A percentile compares a stretch with the other conserved stretches of the same genome.
These are phyloP conservation scores for Pomacea canaliculata DNA, from an alignment of 2,888 invertebrate species.

Conservation along the genomic window DNA sequence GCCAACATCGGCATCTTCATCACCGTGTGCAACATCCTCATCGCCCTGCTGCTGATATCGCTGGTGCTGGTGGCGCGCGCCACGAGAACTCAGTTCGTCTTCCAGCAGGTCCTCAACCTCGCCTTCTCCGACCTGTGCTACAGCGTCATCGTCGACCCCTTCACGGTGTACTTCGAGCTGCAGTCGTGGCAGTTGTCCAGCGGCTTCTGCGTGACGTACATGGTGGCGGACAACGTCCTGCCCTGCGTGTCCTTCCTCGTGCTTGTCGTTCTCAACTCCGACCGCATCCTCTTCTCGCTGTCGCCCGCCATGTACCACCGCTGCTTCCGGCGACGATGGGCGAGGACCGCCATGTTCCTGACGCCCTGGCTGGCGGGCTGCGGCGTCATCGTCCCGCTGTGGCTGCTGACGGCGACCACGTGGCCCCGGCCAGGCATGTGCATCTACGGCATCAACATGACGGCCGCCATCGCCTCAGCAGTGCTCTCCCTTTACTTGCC, in stretches of 20 bases:
- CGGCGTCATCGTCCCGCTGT: slow-evolving; percentile 31
- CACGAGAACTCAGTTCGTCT: slow-evolving; percentile 24
- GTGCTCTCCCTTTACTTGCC: slow-evolving; percentile 38
- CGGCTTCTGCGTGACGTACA: slow-evolving; percentile 37
- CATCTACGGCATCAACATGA: slow-evolving; percentile 36
- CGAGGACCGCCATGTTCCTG: slow-evolving; percentile 18
- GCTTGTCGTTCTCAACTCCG: slow-evolving; percentile 34
- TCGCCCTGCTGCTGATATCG: slow-evolving; percentile 19
- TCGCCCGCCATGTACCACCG: slow-evolving; percentile 29
- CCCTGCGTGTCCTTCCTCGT: slow-evolving; percentile 36
- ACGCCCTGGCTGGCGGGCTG: slow-evolving; percentile 35
- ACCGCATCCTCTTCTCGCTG: slow-evolving; percentile 36
- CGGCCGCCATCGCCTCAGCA: slow-evolving; percentile 32
- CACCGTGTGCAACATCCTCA: slow-evolving; percentile 25
- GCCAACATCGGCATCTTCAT: slow-evolving; percentile 32
- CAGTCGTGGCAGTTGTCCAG: slow-evolving; percentile 34
- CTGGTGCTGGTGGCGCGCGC: slow-evolving; percentile 11
- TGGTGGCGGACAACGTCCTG: slow-evolving; percentile 36
- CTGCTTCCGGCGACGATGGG: slow-evolving; percentile 13
- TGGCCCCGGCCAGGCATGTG: slow-evolving; percentile 31
- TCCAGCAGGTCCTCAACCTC: slow-evolving; percentile 28
- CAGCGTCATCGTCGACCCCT: slow-evolving; percentile 35
- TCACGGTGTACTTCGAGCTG: slow-evolving; percentile 38
- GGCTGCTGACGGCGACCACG: slow-evolving; percentile 34
- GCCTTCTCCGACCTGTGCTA: slow-evolving; percentile 29